These are phyloP conservation scores for Podiceps cristatus DNA, from an alignment of 2,113 vertebrate species.

Conservation along the genomic window DNA sequence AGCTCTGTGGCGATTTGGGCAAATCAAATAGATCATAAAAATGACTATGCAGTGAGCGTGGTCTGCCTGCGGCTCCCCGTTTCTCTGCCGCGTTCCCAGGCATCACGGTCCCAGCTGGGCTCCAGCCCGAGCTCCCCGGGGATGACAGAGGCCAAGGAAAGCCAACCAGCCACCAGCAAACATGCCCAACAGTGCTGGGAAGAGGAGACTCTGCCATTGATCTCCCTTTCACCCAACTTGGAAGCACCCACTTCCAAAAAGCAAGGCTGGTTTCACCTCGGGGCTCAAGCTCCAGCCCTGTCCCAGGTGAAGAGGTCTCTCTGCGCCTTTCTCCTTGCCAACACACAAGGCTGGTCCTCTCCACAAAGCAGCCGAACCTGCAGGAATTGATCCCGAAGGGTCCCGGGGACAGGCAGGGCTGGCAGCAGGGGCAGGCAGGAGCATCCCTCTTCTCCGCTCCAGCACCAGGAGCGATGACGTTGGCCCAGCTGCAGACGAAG, in stretches of 20 bases:
- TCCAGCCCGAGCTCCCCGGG: not conserved
- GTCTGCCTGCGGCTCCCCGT: not conserved
- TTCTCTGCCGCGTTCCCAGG: not conserved
- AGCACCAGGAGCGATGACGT: rapidly evolving
- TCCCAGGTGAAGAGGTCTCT: not conserved
- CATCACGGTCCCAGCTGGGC: not conserved
- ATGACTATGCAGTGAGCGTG: rapidly evolving
- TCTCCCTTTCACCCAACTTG: not conserved
- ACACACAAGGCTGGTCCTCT: not conserved
- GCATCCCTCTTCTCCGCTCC: not conserved
- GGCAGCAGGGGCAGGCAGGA: not conserved
- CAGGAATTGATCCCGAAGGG: not conserved
- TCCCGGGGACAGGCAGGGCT: not conserved
- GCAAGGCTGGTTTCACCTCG: not conserved
- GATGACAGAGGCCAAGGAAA: not conserved
- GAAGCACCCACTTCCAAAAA: not conserved
- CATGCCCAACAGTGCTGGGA: rapidly evolving
- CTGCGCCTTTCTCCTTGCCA: not conserved
- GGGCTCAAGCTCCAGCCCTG: not conserved
- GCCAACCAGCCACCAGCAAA: not conserved
- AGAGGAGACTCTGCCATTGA: rapidly evolving
- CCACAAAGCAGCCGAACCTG: not conserved
- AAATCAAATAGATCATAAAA: not conserved
- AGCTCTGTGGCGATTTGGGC: rapidly evolving
- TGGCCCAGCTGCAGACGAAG: not conserved